A percentile compares a stretch with the other conserved stretches of the same genome.
phyloP scores from a whole-genome alignment of 2,113 vertebrate genomes.

The Rhinichthys klamathensis region DNA sequence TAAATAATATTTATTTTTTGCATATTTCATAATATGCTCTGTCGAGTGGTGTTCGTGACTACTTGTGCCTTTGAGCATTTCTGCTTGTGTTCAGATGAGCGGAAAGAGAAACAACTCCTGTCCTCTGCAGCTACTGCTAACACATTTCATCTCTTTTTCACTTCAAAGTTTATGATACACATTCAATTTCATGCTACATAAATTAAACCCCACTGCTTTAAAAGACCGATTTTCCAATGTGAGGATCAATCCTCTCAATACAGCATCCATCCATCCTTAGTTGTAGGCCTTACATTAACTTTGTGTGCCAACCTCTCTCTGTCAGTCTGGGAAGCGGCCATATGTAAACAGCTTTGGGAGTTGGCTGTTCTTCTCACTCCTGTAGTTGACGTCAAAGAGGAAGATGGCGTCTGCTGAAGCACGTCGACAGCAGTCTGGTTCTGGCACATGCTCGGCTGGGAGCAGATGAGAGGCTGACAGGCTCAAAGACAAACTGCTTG shows the following conservation, averaged over 20 bases:
- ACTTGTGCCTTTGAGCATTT: no score
- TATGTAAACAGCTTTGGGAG: conserved; percentile 40
- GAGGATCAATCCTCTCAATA: background rate
- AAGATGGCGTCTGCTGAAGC: conserved; percentile 47
- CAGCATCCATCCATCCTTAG: background rate
- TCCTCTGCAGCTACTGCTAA: background rate
- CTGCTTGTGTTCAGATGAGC: no score
- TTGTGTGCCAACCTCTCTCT: background rate
- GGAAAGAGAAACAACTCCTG: no score
- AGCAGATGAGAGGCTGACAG: conserved; percentile 45
- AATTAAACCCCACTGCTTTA: background rate
- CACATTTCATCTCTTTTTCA: background rate
- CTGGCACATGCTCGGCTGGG: conserved; percentile 35
- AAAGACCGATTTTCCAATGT: background rate
- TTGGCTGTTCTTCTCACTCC: conserved; percentile 41
- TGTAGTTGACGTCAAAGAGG: conserved; percentile 44
- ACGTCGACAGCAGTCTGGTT: conserved; percentile 25
- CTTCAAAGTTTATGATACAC: background rate
- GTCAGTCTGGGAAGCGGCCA: conserved; percentile 23
- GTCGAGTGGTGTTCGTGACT: no score
- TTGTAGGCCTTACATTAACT: conserved; percentile 7
- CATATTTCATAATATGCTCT: no score
- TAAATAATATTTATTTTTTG: no score
- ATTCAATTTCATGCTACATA: background rate
- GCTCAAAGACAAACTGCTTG: conserved; percentile 29